Evolutionary conservation across 2,888 invertebrate genomes (phyloP).

Genomic region (Monopis laevigella): DNA sequence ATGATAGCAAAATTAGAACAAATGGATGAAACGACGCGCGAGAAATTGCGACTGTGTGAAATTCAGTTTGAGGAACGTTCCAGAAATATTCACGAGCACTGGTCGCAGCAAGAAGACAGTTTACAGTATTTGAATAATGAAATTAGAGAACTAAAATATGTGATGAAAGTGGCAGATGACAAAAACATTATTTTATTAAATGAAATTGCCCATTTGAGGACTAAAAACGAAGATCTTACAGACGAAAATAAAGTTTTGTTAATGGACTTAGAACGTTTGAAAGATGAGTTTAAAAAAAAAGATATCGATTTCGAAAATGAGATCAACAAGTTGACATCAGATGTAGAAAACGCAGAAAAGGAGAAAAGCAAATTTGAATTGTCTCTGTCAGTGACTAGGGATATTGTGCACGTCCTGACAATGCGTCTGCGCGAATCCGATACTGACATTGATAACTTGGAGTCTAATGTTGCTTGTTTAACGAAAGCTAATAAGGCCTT

Average conservation of each 20-base stretch:
- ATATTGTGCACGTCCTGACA: constrained; percentile 68
- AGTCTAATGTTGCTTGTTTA: constrained; percentile 41
- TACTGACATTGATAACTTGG: constrained; percentile 65
- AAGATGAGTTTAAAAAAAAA: constrained; percentile 44
- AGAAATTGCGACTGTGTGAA: constrained; percentile 53
- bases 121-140: constrained; percentile 41
- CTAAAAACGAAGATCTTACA: constrained; percentile 34
- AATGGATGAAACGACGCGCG: constrained; percentile 50
- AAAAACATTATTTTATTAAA: constrained; percentile 33
- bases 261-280: constrained; percentile 37
- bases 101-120: constrained; percentile 39
- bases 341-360: constrained; percentile 47
- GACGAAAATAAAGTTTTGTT: constrained; percentile 32
- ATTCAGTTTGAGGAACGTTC: constrained; percentile 58
- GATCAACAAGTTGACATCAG: constrained; percentile 46
- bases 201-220: constrained; percentile 36
- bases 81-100: constrained; percentile 43
- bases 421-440: constrained; percentile 68
- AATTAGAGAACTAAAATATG: constrained; percentile 40
- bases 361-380: constrained; percentile 68
- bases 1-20: constrained; percentile 58
- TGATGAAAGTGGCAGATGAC: constrained; percentile 35
- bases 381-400: constrained; percentile 66
- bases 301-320: constrained; percentile 49
- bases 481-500: constrained; percentile 39